Evolutionary conservation across 2,113 vertebrate genomes (phyloP).

Genomic region (Heterocephalus glaber): DNA sequence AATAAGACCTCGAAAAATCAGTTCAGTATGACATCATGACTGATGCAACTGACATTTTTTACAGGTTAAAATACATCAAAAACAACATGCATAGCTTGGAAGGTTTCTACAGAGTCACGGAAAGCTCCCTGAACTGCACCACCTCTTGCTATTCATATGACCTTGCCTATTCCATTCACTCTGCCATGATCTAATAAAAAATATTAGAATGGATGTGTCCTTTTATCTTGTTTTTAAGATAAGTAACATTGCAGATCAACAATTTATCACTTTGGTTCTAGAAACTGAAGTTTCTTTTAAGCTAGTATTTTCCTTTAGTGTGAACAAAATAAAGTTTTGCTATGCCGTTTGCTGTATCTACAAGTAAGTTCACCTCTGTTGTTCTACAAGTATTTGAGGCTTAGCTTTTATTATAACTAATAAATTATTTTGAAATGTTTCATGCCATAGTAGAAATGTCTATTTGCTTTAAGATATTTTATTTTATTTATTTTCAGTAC

Average conservation of each 20-base stretch:
- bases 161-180: neutral
- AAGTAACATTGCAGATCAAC: neutral
- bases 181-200: neutral
- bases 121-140: neutral
- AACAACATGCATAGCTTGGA: neutral
- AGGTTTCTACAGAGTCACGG: neutral
- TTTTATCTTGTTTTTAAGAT: neutral
- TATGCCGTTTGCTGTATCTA: neutral
- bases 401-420: slow-evolving; percentile 22
- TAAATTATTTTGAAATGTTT: slow-evolving; percentile 40
- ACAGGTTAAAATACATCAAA: neutral
- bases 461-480: slow-evolving; percentile 13
- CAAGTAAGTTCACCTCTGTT: slow-evolving; percentile 3
- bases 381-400: neutral
- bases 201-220: neutral
- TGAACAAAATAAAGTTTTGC: neutral
- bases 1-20: neutral
- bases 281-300: neutral
- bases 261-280: neutral
- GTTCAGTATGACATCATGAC: neutral
- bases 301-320: neutral
- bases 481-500: no score
- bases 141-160: neutral
- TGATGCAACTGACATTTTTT: neutral
- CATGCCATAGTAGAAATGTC: neutral